A percentile compares a stretch with the other conserved stretches of the same genome.
phyloP scores from a whole-genome alignment of 92 coral and sea anemone species.

The Bergia sp. region DNA sequence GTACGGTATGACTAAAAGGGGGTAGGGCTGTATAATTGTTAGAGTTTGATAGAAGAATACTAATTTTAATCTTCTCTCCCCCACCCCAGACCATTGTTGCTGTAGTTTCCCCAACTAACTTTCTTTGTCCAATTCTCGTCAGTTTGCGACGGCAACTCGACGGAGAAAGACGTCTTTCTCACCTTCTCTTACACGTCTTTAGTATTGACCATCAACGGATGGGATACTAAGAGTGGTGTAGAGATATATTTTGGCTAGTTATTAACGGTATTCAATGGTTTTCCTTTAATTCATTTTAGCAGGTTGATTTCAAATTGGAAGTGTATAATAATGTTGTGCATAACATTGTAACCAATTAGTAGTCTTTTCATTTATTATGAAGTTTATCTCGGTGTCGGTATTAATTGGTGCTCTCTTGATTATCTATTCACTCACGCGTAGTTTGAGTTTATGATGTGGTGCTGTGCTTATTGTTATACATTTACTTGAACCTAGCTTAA shows the following conservation, averaged over 20 bases:
- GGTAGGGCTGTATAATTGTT: not conserved
- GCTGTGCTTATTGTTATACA: not conserved
- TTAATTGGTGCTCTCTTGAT: not conserved
- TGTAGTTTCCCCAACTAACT: not conserved
- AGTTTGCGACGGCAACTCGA: not conserved
- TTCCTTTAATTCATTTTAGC: not conserved
- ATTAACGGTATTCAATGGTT: not conserved
- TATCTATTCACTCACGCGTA: not conserved
- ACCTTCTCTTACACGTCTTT: not conserved
- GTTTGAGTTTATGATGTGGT: not conserved
- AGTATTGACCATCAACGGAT: not conserved
- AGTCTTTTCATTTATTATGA: not conserved
- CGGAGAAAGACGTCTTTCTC: not conserved
- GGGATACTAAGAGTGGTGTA: not conserved
- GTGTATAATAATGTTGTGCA: not conserved
- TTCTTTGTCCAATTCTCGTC: not conserved
- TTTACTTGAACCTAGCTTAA: not conserved
- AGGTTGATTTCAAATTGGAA: not conserved
- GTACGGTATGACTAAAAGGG: not conserved
- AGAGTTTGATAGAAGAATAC: not conserved
- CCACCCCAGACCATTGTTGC: not conserved
- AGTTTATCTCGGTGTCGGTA: not conserved
- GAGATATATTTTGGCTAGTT: not conserved
- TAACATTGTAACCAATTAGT: not conserved
- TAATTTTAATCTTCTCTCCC: not conserved